phyloP scores from a whole-genome alignment of 2,888 invertebrate genomes.

The Acanthococcus lagerstroemiae region DNA sequence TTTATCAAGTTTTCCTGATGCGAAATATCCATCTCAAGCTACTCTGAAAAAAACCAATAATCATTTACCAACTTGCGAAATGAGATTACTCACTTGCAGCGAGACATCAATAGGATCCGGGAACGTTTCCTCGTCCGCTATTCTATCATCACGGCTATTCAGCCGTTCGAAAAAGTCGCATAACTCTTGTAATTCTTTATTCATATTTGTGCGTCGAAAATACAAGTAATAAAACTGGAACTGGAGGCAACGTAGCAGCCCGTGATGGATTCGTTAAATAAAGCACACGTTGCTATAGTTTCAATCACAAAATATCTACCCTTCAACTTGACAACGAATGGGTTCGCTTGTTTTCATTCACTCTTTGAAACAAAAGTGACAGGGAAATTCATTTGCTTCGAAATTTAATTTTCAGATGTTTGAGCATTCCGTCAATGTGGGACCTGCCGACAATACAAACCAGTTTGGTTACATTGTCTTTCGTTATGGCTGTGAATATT shows the following conservation, averaged over 20 bases:
- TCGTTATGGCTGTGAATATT: neutral
- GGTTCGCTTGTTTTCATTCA: too few relatives aligned
- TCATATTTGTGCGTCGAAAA: too few relatives aligned
- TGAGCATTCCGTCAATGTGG: neutral
- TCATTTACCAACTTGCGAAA: neutral
- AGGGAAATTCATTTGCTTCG: too few relatives aligned
- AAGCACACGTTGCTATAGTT: neutral
- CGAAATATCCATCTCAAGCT: too few relatives aligned
- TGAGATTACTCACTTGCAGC: neutral
- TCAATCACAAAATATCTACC: too few relatives aligned
- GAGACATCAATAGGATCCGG: neutral
- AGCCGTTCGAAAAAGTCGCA: constrained; percentile 13
- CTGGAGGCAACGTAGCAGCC: too few relatives aligned
- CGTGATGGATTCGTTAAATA: too few relatives aligned
- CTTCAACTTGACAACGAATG: too few relatives aligned
- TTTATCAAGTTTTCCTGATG: constrained; percentile 3
- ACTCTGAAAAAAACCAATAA: too few relatives aligned
- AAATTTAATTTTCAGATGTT: neutral
- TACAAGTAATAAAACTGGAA: too few relatives aligned
- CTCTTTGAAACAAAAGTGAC: too few relatives aligned
- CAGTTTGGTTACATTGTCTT: neutral
- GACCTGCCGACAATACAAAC: constrained; percentile 11
- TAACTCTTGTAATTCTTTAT: constrained; percentile 11
- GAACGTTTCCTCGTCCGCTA: neutral
- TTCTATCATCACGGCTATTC: neutral